Conservation (phyloP, 2,888 invertebrate genomes). For the Oligia fasciuncula region DNA sequence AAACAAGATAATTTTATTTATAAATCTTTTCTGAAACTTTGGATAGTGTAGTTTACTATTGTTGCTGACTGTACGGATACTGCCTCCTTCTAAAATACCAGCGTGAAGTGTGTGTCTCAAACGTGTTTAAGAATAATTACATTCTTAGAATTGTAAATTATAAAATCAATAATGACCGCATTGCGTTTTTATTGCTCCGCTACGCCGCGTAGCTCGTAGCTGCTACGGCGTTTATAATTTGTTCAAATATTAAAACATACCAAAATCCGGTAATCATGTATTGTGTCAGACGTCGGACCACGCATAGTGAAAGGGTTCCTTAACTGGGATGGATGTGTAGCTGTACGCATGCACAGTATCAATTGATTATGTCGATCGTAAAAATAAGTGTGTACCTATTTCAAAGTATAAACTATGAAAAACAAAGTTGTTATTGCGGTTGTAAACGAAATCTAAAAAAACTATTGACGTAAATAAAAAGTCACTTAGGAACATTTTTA, state of each 20-base stretch:
- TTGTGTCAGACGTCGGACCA: too few species aligned
- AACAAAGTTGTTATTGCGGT: not conserved
- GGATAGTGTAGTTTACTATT: not conserved
- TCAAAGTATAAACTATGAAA: not conserved
- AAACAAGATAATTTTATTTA: slow-evolving; percentile 1
- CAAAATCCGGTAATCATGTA: not conserved
- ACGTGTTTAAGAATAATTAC: slow-evolving; percentile 5
- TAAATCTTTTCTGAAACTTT: not conserved
- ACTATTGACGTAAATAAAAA: not conserved
- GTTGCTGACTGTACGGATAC: not conserved
- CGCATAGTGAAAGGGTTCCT: not conserved
- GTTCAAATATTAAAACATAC: not conserved
- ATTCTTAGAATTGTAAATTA: slow-evolving; percentile 17
- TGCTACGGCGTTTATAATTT: slow-evolving; percentile 13
- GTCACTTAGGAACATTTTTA: not conserved
- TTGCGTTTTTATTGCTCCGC: slow-evolving; percentile 1
- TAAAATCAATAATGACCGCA: slow-evolving; percentile 7
- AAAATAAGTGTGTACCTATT: not conserved
- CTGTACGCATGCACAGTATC: not conserved
- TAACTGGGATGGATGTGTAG: not conserved
- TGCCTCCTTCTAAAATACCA: not conserved
- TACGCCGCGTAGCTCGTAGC: slow-evolving; percentile 34
- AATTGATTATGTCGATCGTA: not conserved
- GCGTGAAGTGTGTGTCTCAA: slow-evolving; percentile 3
- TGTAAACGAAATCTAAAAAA: not conserved